These are phyloP conservation scores for Eupithecia centaureata DNA, from an alignment of 2,888 invertebrate species.

Conservation along the genomic window DNA sequence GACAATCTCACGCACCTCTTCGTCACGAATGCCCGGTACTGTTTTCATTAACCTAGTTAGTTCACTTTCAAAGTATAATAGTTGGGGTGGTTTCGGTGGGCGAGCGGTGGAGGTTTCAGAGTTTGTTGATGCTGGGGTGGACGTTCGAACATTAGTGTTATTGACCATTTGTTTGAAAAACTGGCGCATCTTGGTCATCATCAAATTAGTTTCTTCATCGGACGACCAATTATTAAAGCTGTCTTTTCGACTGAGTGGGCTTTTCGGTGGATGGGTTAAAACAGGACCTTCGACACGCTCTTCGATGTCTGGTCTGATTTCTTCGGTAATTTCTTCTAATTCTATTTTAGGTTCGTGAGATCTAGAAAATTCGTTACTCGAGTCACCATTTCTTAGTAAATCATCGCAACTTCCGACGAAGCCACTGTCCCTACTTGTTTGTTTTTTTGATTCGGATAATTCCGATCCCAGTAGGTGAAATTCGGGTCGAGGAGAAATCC, in stretches of 20 bases:
- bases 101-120: slow-evolving; percentile 81
- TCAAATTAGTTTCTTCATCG: slow-evolving; percentile 96
- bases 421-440: slow-evolving; percentile 93
- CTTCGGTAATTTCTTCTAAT: slow-evolving; percentile 85
- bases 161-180: slow-evolving; percentile 97
- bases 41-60: slow-evolving; percentile 96
- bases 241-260: slow-evolving; percentile 90
- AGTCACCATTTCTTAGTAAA: slow-evolving; percentile 86
- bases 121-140: slow-evolving; percentile 83
- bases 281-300: slow-evolving; percentile 79
- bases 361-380: slow-evolving; percentile 80
- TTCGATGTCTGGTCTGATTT: slow-evolving; percentile 83
- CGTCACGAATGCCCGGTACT: slow-evolving; percentile 95
- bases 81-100: slow-evolving; percentile 91
- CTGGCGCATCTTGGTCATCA: slow-evolving; percentile 97
- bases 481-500: slow-evolving; percentile 88
- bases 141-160: slow-evolving; percentile 80
- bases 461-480: slow-evolving; percentile 83
- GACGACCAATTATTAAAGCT: slow-evolving; percentile 97
- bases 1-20: slow-evolving; percentile 95
- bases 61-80: slow-evolving; percentile 95
- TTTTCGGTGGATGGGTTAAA: slow-evolving; percentile 79
- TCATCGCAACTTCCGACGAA: slow-evolving; percentile 96
- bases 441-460: slow-evolving; percentile 87
- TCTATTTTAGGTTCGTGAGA: slow-evolving; percentile 82